Evolutionary conservation across 2,888 invertebrate genomes (phyloP).

Genomic region (Hermaeophaga mercurialis): DNA sequence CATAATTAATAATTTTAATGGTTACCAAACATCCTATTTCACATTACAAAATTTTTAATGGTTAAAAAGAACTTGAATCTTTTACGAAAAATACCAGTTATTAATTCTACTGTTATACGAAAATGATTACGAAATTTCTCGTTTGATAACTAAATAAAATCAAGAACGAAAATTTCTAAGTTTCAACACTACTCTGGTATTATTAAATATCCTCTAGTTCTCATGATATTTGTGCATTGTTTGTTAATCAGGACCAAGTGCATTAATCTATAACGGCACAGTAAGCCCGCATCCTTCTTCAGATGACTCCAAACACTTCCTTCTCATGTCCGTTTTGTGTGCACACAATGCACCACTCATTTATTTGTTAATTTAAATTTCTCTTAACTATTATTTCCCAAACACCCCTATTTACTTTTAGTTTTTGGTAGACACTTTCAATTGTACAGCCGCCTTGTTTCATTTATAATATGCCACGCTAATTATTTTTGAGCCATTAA

Average conservation of each 20-base stretch:
- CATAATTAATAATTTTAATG: too few species aligned
- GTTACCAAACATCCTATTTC: too few species aligned
- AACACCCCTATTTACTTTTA: conserved; percentile 26
- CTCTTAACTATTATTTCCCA: conserved; percentile 25
- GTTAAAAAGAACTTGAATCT: too few species aligned
- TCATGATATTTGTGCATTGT: conserved; percentile 25
- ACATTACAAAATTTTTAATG: too few species aligned
- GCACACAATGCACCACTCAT: conserved; percentile 12
- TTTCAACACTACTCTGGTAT: neutral
- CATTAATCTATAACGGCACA: conserved; percentile 20
- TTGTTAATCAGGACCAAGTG: conserved; percentile 22
- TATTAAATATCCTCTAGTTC: conserved; percentile 9
- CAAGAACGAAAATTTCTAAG: too few species aligned
- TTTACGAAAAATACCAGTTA: too few species aligned
- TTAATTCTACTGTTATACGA: too few species aligned
- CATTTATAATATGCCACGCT: conserved; percentile 23
- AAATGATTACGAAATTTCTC: too few species aligned
- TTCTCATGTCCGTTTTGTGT: conserved; percentile 18
- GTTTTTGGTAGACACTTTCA: conserved; percentile 19
- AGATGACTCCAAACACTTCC: conserved; percentile 25
- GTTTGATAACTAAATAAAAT: too few species aligned
- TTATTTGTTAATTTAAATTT: conserved; percentile 26
- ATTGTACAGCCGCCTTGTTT: conserved; percentile 19
- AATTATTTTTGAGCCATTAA: too few species aligned
- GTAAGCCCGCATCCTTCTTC: conserved; percentile 22